Base-by-base conservation (phyloP, 2,113 vertebrate genomes). In the Kryptolebias marmoratus region DNA sequence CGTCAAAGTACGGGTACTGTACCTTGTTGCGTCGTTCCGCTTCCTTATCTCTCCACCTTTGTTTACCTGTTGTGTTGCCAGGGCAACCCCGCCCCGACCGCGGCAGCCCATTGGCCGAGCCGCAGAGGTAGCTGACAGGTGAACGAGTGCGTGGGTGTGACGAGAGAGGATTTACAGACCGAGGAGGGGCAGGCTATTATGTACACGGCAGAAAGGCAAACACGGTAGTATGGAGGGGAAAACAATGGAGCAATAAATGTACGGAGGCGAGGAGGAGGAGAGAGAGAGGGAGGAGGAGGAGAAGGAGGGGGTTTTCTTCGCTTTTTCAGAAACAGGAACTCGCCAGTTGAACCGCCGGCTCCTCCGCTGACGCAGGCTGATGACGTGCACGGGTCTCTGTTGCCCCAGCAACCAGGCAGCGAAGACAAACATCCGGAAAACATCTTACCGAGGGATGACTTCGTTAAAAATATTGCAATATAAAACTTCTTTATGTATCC, bases 41-140 rank as follows among this genome's bases (percentile, higher is more conserved):
- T n/a, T 11, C 59, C 44, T 64, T 71, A 90, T 89, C 83, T 88
- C 90, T 60, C 45, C 59, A 60, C 75, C 78, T 77, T 48, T 93
- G 76, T 93, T 94, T 93, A 93, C 83, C 78, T 91, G 91, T 92
- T 93, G 76, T 85, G 90, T 93, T 88, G 50, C 90, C 87, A 87
- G 90, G 52, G 90, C 2, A 79, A 93, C 83, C 16, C 59, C 59
- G 10, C 8, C 64, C 22, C 22, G 22, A 53, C 73, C 64, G 75
- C 30, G 14, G 62, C 48, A 49, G 58, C 64, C 47, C 11, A 82
- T 85, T 75, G 80, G 81, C 59, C 79, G 60, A 48, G 59, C 44
- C 18, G 55, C 10, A 63, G 45, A 86, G 82, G 75, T 71, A 67
- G 71, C 4, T 50, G 56, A 45, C 86, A 91, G 89, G 91, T 91